Evolutionary conservation across 2,113 vertebrate species (phyloP), one percentile per base, ranked within the genome.

Genomic region (Saccopteryx bilineata): DNA sequence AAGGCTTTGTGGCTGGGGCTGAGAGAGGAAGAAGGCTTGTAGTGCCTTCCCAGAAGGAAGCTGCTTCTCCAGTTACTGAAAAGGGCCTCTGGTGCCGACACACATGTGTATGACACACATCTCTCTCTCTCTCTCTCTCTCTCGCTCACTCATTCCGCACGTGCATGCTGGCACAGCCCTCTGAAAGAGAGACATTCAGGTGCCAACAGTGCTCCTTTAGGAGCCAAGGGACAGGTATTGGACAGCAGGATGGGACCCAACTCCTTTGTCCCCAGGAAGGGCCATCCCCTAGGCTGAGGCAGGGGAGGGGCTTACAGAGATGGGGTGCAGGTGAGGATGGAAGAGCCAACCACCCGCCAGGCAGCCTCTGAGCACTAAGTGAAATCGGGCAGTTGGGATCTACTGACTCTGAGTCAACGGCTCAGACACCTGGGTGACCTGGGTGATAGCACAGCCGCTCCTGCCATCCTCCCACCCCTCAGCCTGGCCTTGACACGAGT

Each of bases 111-210:
- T 15, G 46, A 5, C n/a, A n/a, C n/a, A n/a, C n/a, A n/a, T 39
- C 39, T 39, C 39, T 39, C 39, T 39, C 39, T 39, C 39, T 39
- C 39, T 39, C 39, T 39, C 2, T 39, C 39, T 39, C 39, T 39
- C 39, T 39, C 39, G 39, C 39, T 39, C 39, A 39, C 39, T 39
- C 72, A n/a, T 39, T 1, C 9, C 0, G 2, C 18, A 9, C 58
- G 9, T 0, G 23, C 69, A 31, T 2, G 8, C 63, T 24, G 14
- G 50, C 33, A 9, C 9, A 31, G 5, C 13, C 7, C 5, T 23
- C 26, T 18, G 39, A 60, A 46, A 14, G 31, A 18, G 54, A 78
- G 11, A 48, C 31, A 21, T n/a, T 9, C 1, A 4, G 68, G 46
- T 14, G 24, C 19, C 60, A 91, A 4, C 9, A 31, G 69, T 58